Evolutionary conservation across 53 echinoderm and acorn worm genomes (phyloP).

Genomic region (Hippasteria phrygiana): DNA sequence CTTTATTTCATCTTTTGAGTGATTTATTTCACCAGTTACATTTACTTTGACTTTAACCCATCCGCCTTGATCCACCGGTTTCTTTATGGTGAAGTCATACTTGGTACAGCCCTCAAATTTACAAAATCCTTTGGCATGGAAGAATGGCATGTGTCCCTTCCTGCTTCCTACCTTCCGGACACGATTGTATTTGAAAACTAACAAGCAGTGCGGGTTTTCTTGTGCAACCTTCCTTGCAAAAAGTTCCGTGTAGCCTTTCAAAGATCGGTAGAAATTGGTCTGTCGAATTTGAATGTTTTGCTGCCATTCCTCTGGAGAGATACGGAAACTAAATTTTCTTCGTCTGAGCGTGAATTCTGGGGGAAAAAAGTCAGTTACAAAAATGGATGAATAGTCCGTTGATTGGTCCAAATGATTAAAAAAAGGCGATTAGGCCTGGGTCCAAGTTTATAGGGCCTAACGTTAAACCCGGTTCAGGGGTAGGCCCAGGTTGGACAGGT

Average conservation of each 20-base stretch:
- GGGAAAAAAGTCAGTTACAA: neutral
- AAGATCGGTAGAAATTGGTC: neutral
- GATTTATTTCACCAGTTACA: neutral
- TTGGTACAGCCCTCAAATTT: slow-evolving; percentile 2
- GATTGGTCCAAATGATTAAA: too few species aligned
- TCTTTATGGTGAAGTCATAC: slow-evolving; percentile 17
- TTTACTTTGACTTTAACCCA: slow-evolving; percentile 2
- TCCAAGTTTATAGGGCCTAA: too few species aligned
- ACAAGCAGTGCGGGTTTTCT: neutral
- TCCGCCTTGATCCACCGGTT: neutral
- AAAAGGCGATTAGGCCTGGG: too few species aligned
- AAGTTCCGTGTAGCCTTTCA: neutral
- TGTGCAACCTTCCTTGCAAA: neutral
- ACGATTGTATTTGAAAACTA: slow-evolving; percentile 15
- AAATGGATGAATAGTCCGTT: too few species aligned
- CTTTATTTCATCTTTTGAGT: neutral
- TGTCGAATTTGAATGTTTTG: neutral
- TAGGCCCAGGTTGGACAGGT: too few species aligned
- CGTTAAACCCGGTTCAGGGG: too few species aligned
- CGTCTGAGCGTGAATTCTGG: neutral
- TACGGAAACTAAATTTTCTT: neutral
- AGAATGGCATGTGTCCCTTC: neutral
- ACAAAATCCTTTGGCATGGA: neutral
- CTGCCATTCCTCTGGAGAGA: slow-evolving; percentile 2
- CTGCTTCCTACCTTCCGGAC: neutral